Evolutionary conservation across 1,140 invertebrate species (phyloP).

Genomic region (Drosophila sulfurigaster): DNA sequence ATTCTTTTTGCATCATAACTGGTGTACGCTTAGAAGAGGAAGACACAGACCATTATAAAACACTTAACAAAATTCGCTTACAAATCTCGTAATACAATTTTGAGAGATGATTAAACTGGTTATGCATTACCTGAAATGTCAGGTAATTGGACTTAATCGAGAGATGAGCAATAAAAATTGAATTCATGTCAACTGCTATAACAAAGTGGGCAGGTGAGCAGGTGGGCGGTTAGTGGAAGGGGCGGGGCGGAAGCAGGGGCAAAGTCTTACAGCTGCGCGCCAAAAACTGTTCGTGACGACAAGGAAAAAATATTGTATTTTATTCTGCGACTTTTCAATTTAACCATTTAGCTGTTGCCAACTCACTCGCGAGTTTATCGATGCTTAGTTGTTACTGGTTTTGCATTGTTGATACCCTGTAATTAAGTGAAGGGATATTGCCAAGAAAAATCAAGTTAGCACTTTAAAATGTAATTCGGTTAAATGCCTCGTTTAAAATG

Average conservation of each 20-base stretch:
- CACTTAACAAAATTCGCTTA: not conserved
- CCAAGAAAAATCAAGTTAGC: no score
- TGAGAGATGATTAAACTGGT: slow-evolving; percentile 29
- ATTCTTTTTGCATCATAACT: slow-evolving; percentile 46
- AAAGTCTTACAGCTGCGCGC: slow-evolving; percentile 8
- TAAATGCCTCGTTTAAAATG: no score
- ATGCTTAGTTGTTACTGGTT: slow-evolving; percentile 13
- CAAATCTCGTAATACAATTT: slow-evolving; percentile 10
- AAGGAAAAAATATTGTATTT: slow-evolving; percentile 7
- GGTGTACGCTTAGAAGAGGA: slow-evolving; percentile 8
- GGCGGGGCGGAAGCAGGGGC: not conserved
- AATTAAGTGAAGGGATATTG: not conserved
- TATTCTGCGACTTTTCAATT: not conserved
- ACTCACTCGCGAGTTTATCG: not conserved
- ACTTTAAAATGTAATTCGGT: no score
- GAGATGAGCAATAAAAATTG: slow-evolving; percentile 30
- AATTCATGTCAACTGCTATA: slow-evolving; percentile 35
- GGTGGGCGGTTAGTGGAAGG: not conserved
- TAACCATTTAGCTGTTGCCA: slow-evolving; percentile 2
- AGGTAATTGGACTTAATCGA: slow-evolving; percentile 17
- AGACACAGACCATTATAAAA: not conserved
- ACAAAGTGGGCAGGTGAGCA: slow-evolving; percentile 3
- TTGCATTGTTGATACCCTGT: slow-evolving; percentile 12
- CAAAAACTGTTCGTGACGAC: slow-evolving; percentile 13
- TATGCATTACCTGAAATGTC: slow-evolving; percentile 3